These are phyloP conservation scores for Peribatodes rhomboidaria DNA, from an alignment of 2,888 invertebrate species.

Conservation along the genomic window DNA sequence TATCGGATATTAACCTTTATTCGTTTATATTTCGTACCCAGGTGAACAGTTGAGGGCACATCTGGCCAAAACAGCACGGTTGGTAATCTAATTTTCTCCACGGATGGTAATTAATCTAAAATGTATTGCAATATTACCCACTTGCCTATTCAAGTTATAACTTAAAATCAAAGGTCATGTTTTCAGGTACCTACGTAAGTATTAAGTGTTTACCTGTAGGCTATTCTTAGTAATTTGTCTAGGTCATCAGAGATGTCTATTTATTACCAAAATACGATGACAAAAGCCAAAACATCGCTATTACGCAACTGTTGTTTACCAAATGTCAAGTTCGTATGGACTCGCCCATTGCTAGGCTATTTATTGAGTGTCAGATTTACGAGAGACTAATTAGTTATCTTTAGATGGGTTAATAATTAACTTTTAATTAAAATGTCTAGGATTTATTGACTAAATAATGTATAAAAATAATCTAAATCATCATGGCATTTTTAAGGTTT, in stretches of 20 bases:
- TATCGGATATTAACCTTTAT: too few relatives aligned
- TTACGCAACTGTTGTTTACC: slow-evolving; percentile 26
- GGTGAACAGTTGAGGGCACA: neutral
- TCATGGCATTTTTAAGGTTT: too few relatives aligned
- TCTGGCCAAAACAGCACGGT: neutral
- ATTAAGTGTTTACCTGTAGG: slow-evolving; percentile 14
- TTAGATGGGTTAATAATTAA: too few relatives aligned
- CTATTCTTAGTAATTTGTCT: slow-evolving; percentile 14
- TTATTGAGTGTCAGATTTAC: slow-evolving; percentile 11
- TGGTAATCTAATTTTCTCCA: neutral
- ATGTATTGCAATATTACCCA: neutral
- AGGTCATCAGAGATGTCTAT: slow-evolving; percentile 21
- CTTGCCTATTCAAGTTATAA: neutral
- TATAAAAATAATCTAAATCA: too few relatives aligned
- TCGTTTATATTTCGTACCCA: too few relatives aligned
- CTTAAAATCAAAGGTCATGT: slow-evolving; percentile 1
- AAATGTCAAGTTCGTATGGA: slow-evolving; percentile 33
- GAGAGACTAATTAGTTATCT: too few relatives aligned
- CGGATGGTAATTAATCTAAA: neutral
- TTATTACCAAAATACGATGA: slow-evolving; percentile 24
- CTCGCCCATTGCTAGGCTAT: slow-evolving; percentile 13
- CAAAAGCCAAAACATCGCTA: slow-evolving; percentile 16
- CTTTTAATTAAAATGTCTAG: neutral
- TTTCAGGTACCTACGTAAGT: neutral
- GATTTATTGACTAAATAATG: neutral